phyloP scores from a whole-genome alignment of 2,888 invertebrate species.

The Platycheirus rosarum region DNA sequence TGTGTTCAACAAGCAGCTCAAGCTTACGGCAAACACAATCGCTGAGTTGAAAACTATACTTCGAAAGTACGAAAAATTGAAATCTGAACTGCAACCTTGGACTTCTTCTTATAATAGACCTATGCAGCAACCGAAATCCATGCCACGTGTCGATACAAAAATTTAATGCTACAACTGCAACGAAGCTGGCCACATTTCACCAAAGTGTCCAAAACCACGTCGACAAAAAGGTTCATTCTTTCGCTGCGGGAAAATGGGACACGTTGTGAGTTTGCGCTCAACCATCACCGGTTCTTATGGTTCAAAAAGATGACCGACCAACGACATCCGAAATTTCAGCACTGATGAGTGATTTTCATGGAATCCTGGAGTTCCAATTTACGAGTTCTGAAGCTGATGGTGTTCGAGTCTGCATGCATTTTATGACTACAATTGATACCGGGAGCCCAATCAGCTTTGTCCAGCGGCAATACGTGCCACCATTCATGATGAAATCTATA shows the following conservation, averaged over 20 bases:
- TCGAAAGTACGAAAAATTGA: too few species aligned
- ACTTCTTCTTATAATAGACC: background rate
- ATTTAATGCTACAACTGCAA: background rate
- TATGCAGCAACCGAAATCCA: background rate
- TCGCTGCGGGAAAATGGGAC: background rate
- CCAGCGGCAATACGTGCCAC: too few species aligned
- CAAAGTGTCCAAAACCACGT: background rate
- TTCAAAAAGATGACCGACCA: background rate
- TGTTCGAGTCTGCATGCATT: background rate
- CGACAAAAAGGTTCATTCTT: too few species aligned
- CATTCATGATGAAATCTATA: too few species aligned
- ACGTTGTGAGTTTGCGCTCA: background rate
- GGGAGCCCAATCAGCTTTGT: too few species aligned
- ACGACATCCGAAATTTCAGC: background rate
- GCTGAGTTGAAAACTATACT: conserved; percentile 27
- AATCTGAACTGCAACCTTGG: too few species aligned
- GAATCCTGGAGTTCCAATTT: background rate
- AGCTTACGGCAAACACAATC: conserved; percentile 31
- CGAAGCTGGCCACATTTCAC: background rate
- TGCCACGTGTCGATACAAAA: background rate
- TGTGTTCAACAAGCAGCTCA: too few species aligned
- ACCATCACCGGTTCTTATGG: background rate
- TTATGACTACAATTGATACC: background rate
- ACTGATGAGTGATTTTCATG: conserved; percentile 1
- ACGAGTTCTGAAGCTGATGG: background rate